Conservation (phyloP, 2,888 invertebrate genomes). For the Pristionchus mayeri region DNA sequence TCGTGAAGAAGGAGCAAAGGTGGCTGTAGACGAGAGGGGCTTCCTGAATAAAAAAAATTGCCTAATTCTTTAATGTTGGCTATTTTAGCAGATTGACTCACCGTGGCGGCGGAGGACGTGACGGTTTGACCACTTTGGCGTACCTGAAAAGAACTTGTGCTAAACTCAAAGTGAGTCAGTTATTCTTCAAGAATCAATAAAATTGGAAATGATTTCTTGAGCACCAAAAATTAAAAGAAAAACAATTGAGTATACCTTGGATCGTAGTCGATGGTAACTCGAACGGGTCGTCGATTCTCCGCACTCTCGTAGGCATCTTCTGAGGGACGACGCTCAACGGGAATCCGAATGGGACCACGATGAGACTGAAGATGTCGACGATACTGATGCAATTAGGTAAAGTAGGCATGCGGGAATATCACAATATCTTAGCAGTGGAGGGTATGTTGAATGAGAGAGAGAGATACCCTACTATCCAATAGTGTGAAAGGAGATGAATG, state of each 20-base stretch:
- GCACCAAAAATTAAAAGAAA: not conserved
- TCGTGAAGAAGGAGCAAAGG: not conserved
- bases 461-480: too few species aligned
- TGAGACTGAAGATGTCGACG: too few species aligned
- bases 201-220: not conserved
- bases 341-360: not conserved
- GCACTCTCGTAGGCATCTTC: slow-evolving; percentile 38
- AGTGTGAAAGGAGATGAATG: too few species aligned
- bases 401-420: too few species aligned
- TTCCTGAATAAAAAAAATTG: not conserved
- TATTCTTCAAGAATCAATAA: not conserved
- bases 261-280: slow-evolving; percentile 45
- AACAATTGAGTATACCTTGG: not conserved
- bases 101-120: slow-evolving; percentile 40
- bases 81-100: not conserved
- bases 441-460: too few species aligned
- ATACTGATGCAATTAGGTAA: too few species aligned
- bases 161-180: too few species aligned
- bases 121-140: slow-evolving; percentile 33
- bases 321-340: not conserved
- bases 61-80: not conserved
- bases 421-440: too few species aligned
- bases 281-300: not conserved
- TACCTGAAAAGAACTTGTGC: too few species aligned
- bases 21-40: not conserved